Percentiles rank a stretch among this genome's conserved stretches.
phyloP scores from a whole-genome alignment of 2,797 vertebrate species.

The Pipistrellus pipistrellus region DNA sequence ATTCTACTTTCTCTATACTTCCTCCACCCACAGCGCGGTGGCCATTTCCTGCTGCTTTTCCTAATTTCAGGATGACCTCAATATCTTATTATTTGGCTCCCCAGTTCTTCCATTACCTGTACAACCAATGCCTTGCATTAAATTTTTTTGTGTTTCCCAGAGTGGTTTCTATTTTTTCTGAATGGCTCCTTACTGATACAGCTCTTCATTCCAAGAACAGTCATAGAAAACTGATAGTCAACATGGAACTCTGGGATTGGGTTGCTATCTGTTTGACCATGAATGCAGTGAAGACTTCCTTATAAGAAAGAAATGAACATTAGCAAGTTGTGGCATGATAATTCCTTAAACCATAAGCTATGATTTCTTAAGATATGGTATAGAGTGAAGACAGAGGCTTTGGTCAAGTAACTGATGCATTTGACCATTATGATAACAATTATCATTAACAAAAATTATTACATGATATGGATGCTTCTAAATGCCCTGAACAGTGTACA shows the following conservation, averaged over 20 bases:
- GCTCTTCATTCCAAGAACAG: not conserved
- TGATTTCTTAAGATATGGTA: not conserved
- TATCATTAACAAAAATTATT: conserved; percentile 17
- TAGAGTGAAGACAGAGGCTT: not conserved
- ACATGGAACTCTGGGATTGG: not conserved
- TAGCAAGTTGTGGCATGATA: not conserved
- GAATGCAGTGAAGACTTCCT: not conserved
- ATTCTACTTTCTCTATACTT: not conserved
- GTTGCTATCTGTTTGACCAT: not conserved
- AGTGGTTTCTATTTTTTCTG: conserved; percentile 16
- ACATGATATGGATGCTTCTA: not conserved
- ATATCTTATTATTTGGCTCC: not conserved
- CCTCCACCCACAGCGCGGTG: not conserved
- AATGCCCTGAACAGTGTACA: not conserved
- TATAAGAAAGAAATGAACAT: not conserved
- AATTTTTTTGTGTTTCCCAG: not conserved
- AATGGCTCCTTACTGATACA: not conserved
- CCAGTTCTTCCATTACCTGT: not conserved
- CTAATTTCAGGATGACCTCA: not conserved
- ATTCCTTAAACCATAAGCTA: conserved; percentile 25
- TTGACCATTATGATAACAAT: conserved; percentile 29
- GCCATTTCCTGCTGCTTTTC: not conserved
- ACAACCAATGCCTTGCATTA: not conserved
- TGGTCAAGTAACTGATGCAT: conserved; percentile 1
- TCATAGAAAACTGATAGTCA: not conserved